Base-by-base conservation (phyloP, 2,113 vertebrate genomes). In the Shinisaurus crocodilurus region DNA sequence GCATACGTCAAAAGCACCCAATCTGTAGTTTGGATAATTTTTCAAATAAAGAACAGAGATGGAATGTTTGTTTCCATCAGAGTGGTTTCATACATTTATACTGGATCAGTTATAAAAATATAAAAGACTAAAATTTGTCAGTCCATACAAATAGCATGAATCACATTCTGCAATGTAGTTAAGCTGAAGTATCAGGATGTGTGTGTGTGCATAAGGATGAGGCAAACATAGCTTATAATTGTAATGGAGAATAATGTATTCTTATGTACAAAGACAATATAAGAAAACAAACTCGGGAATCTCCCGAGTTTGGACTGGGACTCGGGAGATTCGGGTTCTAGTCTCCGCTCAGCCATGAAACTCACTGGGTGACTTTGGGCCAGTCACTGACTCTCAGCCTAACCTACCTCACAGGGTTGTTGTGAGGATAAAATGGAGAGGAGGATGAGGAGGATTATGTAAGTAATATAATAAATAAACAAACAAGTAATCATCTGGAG, bases 1-100 rank as follows among this genome's bases (percentile, higher is more conserved):
- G 57, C 74, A 70, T 93, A 91, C 91, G 88, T 88, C 84, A 89
- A 92, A 91, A 75, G 3, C 16, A 93, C 12, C 67, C 34, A 85
- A 90, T 80, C 65, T 80, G 23, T 91, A 82, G 8, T 63, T 93
- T 87, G 80, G 65, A 82, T 79, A 88, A 75, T 60, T 91, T 94
- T 93, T 90, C 86, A 87, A 74, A 84, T 48, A 90, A 92, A 88
- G 65, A 92, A 82, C 25, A 90, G 85, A 77, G 0, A 1, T 27
- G 89, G 67, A 80, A 82, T 82, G 50, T 34, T 70, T 70, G 6
- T 50, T 85, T 70, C 18, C 29, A 69, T 70, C 16, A 6, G 16
- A 48, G 43, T 70, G 43, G n/a, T 85, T 85, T 85, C 83, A 85
- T n/a, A 45, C 32, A 85, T n/a, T n/a, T 50, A 70, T 70, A 70